phyloP scores from a whole-genome alignment of 2,113 vertebrate species.

The Apaloderma vittatum region DNA sequence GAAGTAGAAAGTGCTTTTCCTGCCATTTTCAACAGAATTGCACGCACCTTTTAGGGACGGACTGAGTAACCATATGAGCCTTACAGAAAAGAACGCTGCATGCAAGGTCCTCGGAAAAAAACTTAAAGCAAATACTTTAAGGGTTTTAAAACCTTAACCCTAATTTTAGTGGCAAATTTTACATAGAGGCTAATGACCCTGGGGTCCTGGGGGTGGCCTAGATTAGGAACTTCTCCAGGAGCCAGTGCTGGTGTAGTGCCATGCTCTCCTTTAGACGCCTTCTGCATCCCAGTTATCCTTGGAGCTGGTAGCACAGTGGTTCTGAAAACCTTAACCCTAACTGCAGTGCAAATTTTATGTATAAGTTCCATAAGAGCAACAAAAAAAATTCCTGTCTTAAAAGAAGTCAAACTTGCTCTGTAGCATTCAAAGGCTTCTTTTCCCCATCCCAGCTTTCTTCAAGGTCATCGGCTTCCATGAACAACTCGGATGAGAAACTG shows the following conservation, averaged over 20 bases:
- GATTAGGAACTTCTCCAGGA: too few relatives aligned
- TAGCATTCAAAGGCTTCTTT: not conserved
- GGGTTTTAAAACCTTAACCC: too few relatives aligned
- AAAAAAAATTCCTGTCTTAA: not conserved
- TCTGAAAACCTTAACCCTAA: too few relatives aligned
- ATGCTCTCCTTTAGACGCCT: too few relatives aligned
- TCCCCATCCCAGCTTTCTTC: slow-evolving; percentile 20
- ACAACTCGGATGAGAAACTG: slow-evolving; percentile 74
- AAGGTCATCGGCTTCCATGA: not conserved
- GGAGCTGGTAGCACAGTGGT: too few relatives aligned
- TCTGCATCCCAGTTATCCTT: too few relatives aligned
- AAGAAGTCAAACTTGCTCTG: not conserved
- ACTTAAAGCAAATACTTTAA: not conserved
- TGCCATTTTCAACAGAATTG: not conserved
- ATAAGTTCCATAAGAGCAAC: too few relatives aligned
- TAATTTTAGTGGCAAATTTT: too few relatives aligned
- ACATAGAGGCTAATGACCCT: too few relatives aligned
- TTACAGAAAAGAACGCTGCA: not conserved
- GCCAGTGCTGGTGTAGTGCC: too few relatives aligned
- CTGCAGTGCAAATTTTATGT: too few relatives aligned
- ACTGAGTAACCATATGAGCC: not conserved
- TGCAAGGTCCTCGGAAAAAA: not conserved
- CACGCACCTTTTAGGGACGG: not conserved
- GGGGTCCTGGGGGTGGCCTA: too few relatives aligned
- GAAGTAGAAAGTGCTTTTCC: not conserved